A percentile compares a stretch with the other conserved stretches of the same genome.
Conservation (phyloP, 37 sponge, comb jelly and placozoan species). For the Crambe crambe region DNA sequence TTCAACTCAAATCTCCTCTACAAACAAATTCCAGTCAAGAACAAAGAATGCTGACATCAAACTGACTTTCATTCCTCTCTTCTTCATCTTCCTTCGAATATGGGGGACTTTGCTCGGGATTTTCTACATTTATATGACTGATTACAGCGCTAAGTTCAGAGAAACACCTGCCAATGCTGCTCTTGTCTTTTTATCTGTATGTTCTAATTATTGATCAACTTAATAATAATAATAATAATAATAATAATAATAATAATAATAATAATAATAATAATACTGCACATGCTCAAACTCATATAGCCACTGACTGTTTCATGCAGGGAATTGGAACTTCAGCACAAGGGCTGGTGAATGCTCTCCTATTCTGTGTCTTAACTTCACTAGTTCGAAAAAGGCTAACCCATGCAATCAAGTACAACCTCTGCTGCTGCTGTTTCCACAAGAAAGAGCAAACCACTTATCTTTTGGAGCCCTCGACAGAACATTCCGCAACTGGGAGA, state of each 20-base stretch:
- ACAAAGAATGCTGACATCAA: slow-evolving; percentile 40
- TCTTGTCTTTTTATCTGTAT: slow-evolving; percentile 18
- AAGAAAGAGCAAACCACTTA: not conserved
- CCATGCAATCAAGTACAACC: too few species aligned
- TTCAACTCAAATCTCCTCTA: not conserved
- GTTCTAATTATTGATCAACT: not conserved
- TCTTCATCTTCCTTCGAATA: slow-evolving; percentile 63
- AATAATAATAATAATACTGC: not conserved
- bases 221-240: not conserved
- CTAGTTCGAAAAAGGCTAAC: slow-evolving; percentile 20
- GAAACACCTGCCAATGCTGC: slow-evolving; percentile 6
- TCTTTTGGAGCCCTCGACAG: not conserved
- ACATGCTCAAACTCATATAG: not conserved
- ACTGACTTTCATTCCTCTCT: slow-evolving; percentile 60
- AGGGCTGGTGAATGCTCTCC: slow-evolving; percentile 46
- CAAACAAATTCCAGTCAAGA: slow-evolving; percentile 10
- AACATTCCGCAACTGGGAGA: not conserved
- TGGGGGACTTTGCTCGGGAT: slow-evolving; percentile 37
- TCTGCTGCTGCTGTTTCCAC: not conserved
- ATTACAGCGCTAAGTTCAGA: not conserved
- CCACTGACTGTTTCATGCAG: slow-evolving; percentile 4
- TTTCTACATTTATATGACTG: slow-evolving; percentile 20
- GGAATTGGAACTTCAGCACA: slow-evolving; percentile 48
- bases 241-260: not conserved
- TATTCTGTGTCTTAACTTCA: slow-evolving; percentile 48